These are phyloP conservation scores for Dascyllus trimaculatus DNA, from an alignment of 2,113 vertebrate genomes.

Conservation along the genomic window DNA sequence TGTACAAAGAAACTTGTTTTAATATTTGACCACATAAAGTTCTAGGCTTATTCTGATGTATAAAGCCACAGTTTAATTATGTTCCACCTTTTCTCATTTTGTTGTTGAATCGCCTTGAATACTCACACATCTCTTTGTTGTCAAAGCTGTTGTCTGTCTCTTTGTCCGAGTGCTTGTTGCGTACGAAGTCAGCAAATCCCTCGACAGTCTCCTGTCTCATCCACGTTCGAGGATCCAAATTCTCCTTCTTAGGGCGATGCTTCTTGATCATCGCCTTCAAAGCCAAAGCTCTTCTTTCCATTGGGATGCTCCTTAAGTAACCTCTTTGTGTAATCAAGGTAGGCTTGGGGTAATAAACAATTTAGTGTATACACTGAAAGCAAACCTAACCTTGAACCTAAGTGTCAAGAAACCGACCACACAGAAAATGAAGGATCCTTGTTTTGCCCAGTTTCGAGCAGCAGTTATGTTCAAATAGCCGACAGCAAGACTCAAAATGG, in stretches of 20 bases:
- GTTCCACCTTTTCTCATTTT: not conserved
- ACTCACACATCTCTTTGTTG: conserved; percentile 85
- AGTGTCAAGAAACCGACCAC: not conserved
- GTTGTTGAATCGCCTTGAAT: not conserved
- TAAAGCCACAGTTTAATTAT: not conserved
- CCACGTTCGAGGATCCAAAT: conserved; percentile 77
- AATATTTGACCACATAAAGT: not conserved
- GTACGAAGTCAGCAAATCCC: conserved; percentile 75
- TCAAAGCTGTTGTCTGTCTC: conserved; percentile 78
- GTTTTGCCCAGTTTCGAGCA: not conserved
- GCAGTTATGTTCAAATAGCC: not conserved
- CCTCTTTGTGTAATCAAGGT: not conserved
- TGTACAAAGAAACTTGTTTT: not conserved
- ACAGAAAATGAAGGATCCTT: not conserved
- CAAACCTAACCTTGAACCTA: not conserved
- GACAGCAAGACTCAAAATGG: conserved; percentile 2
- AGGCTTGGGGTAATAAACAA: not conserved
- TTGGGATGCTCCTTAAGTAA: conserved; percentile 25
- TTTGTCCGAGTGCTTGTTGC: conserved; percentile 63
- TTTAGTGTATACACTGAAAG: not conserved
- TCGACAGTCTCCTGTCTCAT: conserved; percentile 61
- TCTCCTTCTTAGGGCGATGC: conserved; percentile 66
- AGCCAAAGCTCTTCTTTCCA: conserved; percentile 71
- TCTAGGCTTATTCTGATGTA: not conserved
- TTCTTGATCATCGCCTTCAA: conserved; percentile 66